Evolutionary conservation across 2,113 vertebrate genomes (phyloP).

Genomic region (Tringa solitaria): DNA sequence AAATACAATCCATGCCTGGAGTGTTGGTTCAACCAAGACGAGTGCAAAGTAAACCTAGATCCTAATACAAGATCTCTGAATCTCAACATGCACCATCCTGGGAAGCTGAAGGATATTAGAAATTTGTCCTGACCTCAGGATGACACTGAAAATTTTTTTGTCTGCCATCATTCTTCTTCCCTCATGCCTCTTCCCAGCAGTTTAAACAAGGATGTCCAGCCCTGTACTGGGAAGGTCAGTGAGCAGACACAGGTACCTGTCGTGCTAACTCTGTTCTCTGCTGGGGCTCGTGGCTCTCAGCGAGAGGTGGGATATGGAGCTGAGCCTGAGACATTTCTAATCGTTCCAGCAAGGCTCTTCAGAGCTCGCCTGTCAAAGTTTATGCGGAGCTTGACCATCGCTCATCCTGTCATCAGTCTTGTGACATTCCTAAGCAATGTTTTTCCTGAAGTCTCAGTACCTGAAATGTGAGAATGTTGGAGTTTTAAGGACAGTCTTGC

Average conservation of each 20-base stretch:
- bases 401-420: not conserved
- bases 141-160: not conserved
- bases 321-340: not conserved
- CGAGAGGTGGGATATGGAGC: not conserved
- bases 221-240: not conserved
- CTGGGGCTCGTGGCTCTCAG: not conserved
- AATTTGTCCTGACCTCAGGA: not conserved
- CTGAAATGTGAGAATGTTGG: not conserved
- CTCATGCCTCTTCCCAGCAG: not conserved
- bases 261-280: not conserved
- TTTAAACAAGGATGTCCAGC: not conserved
- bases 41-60: not conserved
- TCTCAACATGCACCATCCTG: not conserved
- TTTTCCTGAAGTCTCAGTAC: not conserved
- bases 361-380: not conserved
- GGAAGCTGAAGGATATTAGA: not conserved
- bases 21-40: not conserved
- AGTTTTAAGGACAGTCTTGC: not conserved
- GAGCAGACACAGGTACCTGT: not conserved
- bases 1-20: not conserved
- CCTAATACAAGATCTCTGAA: accelerated
- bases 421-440: not conserved
- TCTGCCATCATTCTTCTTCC: not conserved
- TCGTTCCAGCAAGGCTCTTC: not conserved
- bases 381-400: not conserved